Conservation (phyloP, 92 coral and sea anemone genomes). For the Porites evermanni region DNA sequence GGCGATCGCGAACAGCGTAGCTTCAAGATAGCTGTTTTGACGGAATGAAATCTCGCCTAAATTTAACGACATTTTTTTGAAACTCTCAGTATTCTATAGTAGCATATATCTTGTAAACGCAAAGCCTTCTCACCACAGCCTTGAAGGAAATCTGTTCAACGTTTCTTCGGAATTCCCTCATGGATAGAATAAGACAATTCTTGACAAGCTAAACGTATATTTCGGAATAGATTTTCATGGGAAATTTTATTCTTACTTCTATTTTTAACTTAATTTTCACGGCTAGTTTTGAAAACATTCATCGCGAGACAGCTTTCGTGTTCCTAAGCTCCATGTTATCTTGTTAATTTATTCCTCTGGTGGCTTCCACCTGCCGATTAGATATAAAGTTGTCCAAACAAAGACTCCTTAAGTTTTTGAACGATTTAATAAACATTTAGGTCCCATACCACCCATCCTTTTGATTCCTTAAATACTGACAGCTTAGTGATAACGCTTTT, state of each 20-base stretch:
- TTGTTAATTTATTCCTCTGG: constrained; percentile 35
- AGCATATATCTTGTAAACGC: not conserved
- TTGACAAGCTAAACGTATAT: too few relatives aligned
- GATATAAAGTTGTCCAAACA: constrained; percentile 25
- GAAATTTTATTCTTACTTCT: not conserved
- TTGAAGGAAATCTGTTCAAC: not conserved
- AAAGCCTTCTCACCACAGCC: not conserved
- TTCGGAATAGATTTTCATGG: not conserved
- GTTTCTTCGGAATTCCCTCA: not conserved
- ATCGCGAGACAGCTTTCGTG: not conserved
- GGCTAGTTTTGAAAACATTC: not conserved
- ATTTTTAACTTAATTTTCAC: not conserved
- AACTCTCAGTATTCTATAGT: not conserved
- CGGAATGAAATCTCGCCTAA: not conserved
- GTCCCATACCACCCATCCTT: not conserved
- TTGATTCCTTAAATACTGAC: not conserved
- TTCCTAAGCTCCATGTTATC: not conserved
- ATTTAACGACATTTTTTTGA: not conserved
- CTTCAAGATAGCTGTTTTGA: not conserved
- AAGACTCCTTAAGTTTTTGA: constrained; percentile 12
- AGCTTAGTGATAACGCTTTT: not conserved
- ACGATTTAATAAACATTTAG: constrained; percentile 30
- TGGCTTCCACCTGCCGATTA: constrained; percentile 26
- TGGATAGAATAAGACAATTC: too few relatives aligned
- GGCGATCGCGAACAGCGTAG: not conserved